These are phyloP conservation scores for Schizaphis graminum DNA, from an alignment of 2,888 invertebrate genomes.

Conservation along the genomic window DNA sequence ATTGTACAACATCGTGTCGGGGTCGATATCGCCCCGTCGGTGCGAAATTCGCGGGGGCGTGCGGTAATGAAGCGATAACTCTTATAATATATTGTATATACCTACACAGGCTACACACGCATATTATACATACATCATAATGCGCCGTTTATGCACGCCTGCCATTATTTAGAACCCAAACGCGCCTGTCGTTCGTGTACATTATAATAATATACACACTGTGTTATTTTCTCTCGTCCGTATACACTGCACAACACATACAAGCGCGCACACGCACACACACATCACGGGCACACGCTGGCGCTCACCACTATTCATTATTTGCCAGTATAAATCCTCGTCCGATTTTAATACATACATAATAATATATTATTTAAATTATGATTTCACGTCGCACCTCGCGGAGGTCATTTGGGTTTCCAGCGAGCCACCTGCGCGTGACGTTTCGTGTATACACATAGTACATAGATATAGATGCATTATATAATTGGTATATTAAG, in stretches of 20 bases:
- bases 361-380: conserved; percentile 16
- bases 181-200: not conserved
- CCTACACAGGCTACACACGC: not conserved
- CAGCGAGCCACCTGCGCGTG: not conserved
- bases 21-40: conserved; percentile 3
- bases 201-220: conserved; percentile 20
- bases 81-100: conserved; percentile 31
- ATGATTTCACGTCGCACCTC: not conserved
- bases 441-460: too few species aligned
- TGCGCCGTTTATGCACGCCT: conserved; percentile 36
- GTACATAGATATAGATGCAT: too few species aligned
- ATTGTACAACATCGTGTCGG: not conserved
- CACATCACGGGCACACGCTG: not conserved
- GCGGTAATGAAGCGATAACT: conserved; percentile 63
- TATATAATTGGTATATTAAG: not conserved
- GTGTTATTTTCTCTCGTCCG: conserved; percentile 28
- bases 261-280: not conserved
- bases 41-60: conserved; percentile 21
- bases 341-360: not conserved
- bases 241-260: not conserved
- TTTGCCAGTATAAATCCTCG: conserved; percentile 26
- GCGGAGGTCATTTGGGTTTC: not conserved
- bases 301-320: conserved; percentile 1
- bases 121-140: not conserved
- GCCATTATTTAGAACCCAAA: conserved; percentile 52